Base-by-base conservation (phyloP, 2,888 invertebrate genomes). In the Kuschelorhynchus macadamiae region DNA sequence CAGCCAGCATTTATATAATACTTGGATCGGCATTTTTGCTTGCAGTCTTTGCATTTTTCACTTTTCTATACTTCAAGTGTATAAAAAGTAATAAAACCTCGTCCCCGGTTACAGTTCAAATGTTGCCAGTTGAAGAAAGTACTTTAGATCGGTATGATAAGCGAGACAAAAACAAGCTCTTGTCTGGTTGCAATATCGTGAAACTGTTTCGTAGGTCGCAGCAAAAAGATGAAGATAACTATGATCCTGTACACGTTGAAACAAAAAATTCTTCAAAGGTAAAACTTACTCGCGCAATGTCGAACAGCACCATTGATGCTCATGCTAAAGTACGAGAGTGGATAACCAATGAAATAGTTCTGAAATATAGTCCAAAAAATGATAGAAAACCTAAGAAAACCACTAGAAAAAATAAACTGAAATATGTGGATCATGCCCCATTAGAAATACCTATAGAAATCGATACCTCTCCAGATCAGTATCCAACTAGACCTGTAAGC, bases 291-390 rank as follows among this genome's bases (percentile, higher is more conserved):
- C 83, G 92, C 17, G 91, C 92, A 81, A 87, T 92, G 77, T 93
- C 93, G 4, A 89, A 88, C 3, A 93, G 93, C 70, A 94, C 94
- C 0, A 89, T 95, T 71, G 94, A 95, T 81, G 92, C 94, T 0
- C 92, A 94, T 78, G 91, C 93, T 11, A 94, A 94, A 86, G 94
- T 95, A 0, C 87, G 91, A 70, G 93, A 94, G 75, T 94, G 95
- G 95, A 94, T 95, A 75, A 89, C 92, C 0, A 91, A 92, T 72
- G 92, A 93, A 81, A 90, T 92, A 32, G 90, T 91, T 77, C 89
- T 91, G 74, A 88, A 90, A 79, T 91, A 89, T 76, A 91, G 91
- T 52, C 91, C 91, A 0, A 87, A 87, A 68, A 88, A 89, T 79
- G 79, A 90, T 12, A 85, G 89, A 72, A 88, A 88, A 71, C 82